Conservation (phyloP, 2,888 invertebrate genomes). For the Therioaphis trifolii region DNA sequence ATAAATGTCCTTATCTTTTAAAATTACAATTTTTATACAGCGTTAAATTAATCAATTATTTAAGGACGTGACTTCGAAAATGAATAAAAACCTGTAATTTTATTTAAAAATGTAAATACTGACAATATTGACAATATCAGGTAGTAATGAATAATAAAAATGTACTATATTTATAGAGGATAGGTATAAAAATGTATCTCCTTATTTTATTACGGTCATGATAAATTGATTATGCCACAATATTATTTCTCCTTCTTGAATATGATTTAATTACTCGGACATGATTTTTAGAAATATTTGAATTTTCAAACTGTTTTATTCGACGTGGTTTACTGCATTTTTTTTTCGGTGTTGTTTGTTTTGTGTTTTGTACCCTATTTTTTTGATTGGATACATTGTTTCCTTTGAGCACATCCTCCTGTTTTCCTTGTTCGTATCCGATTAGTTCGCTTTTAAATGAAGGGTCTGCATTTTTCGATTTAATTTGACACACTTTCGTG, state of each 20-base stretch:
- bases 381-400: neutral
- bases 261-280: neutral
- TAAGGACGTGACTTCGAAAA: too few species aligned
- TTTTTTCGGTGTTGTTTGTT: neutral
- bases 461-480: conserved; percentile 31
- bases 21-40: too few species aligned
- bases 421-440: neutral
- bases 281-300: neutral
- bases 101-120: too few species aligned
- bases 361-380: neutral
- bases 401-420: neutral
- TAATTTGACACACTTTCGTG: conserved; percentile 41
- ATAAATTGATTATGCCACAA: too few species aligned
- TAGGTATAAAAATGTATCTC: too few species aligned
- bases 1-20: too few species aligned
- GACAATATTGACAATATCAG: too few species aligned
- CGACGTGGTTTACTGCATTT: neutral
- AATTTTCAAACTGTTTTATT: neutral
- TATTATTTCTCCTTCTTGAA: neutral
- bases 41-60: too few species aligned
- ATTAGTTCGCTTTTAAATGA: neutral
- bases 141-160: too few species aligned
- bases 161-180: too few species aligned
- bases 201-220: too few species aligned
- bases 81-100: too few species aligned